Conservation (phyloP, 2,113 vertebrate genomes). For the cat (Felis catus) region F.catus_Fca126_mat1.0 CM031421.1:84970001-84970500, state of each 20-base stretch:
- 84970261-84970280: neutral
- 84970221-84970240: neutral
- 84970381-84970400: neutral
- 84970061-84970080: conserved; percentile 32
- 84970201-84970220: neutral
- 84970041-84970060: conserved; percentile 26
- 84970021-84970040: conserved; percentile 22
- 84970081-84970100: neutral
- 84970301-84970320: neutral
- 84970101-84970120: conserved; percentile 33
- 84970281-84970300: neutral
- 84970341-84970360: neutral
- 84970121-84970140: neutral
- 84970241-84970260: neutral
- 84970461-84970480: neutral
- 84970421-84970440: conserved; percentile 2
- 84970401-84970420: neutral
- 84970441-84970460: neutral
- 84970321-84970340: neutral
- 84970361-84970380: neutral
- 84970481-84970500: neutral
- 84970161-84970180: neutral
- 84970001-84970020: conserved; percentile 38
- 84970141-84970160: neutral
- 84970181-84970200: neutral